phyloP scores from a whole-genome alignment of 2,888 invertebrate species.

The Hetaerina titia region DNA sequence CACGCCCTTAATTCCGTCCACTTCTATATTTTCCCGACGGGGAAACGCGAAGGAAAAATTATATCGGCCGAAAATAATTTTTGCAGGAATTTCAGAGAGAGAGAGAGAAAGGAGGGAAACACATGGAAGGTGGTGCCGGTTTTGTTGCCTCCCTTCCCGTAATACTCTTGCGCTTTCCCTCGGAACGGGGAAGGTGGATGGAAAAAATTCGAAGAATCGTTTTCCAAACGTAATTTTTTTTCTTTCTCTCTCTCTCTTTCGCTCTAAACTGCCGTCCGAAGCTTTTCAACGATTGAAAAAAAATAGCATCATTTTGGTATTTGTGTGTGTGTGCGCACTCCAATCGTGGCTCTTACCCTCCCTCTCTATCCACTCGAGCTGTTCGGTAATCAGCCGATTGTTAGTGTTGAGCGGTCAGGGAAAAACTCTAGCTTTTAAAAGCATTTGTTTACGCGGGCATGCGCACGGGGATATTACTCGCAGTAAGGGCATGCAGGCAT shows the following conservation, averaged over 20 bases:
- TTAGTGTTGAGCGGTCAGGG: slow-evolving; percentile 39
- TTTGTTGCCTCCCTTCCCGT: background rate
- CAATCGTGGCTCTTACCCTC: background rate
- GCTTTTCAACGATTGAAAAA: background rate
- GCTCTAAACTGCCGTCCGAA: slow-evolving; percentile 17
- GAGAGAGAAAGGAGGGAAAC: background rate
- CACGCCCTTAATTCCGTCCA: background rate
- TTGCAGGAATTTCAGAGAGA: background rate
- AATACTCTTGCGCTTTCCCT: slow-evolving; percentile 25
- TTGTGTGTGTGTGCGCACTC: background rate
- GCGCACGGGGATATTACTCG: background rate
- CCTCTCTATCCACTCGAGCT: slow-evolving; percentile 33
- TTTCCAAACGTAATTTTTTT: background rate
- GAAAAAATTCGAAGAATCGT: background rate
- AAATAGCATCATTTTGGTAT: slow-evolving; percentile 37
- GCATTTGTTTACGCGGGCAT: background rate
- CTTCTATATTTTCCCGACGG: slow-evolving; percentile 49
- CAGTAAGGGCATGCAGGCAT: background rate
- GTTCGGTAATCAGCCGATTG: slow-evolving; percentile 53
- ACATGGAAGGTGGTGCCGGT: slow-evolving; percentile 24
- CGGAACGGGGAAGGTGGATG: background rate
- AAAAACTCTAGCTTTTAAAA: slow-evolving; percentile 43
- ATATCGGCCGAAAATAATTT: slow-evolving; percentile 45
- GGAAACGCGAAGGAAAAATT: slow-evolving; percentile 51
- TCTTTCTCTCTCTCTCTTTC: background rate